Conservation (phyloP, 2,888 invertebrate genomes). For the Dolichomitus sp. region DNA sequence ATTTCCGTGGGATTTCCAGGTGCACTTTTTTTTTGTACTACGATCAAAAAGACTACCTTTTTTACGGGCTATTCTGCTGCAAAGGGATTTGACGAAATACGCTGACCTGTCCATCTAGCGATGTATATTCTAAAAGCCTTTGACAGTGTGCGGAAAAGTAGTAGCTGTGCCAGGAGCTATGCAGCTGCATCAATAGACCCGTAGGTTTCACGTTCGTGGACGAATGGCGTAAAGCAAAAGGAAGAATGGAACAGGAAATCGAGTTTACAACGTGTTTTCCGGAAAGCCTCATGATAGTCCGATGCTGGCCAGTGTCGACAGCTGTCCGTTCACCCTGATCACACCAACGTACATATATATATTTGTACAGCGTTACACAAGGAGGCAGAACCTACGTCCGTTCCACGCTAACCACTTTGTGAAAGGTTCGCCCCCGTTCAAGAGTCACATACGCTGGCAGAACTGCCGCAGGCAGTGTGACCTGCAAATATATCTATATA, state of each 20-base stretch:
- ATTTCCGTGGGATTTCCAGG: not conserved
- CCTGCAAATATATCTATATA: not conserved
- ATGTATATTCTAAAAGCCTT: constrained; percentile 6
- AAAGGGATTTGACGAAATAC: not conserved
- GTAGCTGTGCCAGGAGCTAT: not conserved
- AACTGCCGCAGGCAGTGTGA: not conserved
- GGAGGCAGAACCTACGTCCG: constrained; percentile 17
- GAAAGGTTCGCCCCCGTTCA: constrained; percentile 25
- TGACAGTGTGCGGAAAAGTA: constrained; percentile 8
- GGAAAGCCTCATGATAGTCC: constrained; percentile 22
- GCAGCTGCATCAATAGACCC: not conserved
- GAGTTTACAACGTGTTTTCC: constrained; percentile 39
- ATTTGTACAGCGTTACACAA: constrained; percentile 8
- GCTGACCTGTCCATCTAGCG: not conserved
- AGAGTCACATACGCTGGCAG: constrained; percentile 7
- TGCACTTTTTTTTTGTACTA: not conserved
- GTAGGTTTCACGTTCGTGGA: not conserved
- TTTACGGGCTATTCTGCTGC: not conserved
- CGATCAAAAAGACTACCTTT: not conserved
- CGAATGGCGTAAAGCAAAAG: constrained; percentile 10
- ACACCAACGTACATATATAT: not conserved
- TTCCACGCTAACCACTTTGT: constrained; percentile 25
- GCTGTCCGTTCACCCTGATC: constrained; percentile 9
- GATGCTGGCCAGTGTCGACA: constrained; percentile 10
- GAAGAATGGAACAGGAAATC: constrained; percentile 23